Evolutionary conservation across 2,888 invertebrate genomes (phyloP), one percentile per base, ranked within the genome.

Genomic region (Megalurothrips usitatus): DNA sequence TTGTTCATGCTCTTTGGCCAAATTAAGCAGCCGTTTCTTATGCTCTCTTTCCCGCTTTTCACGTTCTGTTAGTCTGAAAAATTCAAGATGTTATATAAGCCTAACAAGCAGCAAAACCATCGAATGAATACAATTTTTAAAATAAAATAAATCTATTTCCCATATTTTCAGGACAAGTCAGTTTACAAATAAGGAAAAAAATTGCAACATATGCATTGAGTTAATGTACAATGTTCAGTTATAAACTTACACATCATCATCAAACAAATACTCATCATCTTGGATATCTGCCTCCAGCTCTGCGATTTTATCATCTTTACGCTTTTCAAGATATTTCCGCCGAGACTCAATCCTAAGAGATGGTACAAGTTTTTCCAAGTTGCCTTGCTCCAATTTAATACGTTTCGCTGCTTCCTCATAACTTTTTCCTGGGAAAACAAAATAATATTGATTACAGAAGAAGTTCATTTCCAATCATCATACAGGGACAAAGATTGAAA

Each of bases 181-280:
- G 43, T 34, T 28, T 10, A 58, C 14, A 68, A 43, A 78, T 79
- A 58, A 79, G 68, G 19, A 52, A 58, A 12, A 78, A 43, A 34
- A 79, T 8, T 43, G 79, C 79, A 52, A 63, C 12, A 80, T 4
- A 63, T 52, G 48, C 23, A 75, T 14, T 63, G 34, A 81, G 79
- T 2, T 48, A 10, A 80, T 43, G 12, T 26, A 19, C 11, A 80
- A 34, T 78, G 0, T 17, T 34, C 80, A 82, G 17, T 79, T 75
- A 82, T 81, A 63, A 80, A 90, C 92, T 91, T 91, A 96, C 94
- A 93, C 90, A 86, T 93, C 92, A 83, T 96, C 95, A 81, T 94
- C 94, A 87, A 98, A 99, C 0, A 98, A 90, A 86, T 95, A 96
- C 87, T 98, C 97, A 89, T 99, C 99, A 87, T 99, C 99, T 79